Evolutionary conservation across 2,113 vertebrate genomes (phyloP).

Genomic region (Microcebus ravelobensis): DNA sequence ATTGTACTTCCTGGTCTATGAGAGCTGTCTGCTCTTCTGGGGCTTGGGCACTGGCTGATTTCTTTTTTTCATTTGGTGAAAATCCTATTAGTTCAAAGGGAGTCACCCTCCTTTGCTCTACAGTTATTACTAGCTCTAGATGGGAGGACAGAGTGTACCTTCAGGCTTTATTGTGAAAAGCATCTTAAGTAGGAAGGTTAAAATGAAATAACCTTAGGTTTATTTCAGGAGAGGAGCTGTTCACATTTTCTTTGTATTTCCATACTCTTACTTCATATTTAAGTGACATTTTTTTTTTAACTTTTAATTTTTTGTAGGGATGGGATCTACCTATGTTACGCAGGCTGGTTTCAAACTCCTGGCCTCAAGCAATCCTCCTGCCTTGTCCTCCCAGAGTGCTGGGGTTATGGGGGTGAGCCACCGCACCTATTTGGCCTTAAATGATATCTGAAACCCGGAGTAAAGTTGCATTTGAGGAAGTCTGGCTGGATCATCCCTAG

Average conservation of each 20-base stretch:
- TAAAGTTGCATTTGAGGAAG: not conserved
- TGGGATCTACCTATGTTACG: too few relatives aligned
- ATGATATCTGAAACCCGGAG: slow-evolving; percentile 36
- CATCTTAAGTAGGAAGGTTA: slow-evolving; percentile 32
- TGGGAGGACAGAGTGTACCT: slow-evolving; percentile 40
- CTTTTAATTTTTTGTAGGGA: too few relatives aligned
- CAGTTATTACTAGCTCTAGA: slow-evolving; percentile 50
- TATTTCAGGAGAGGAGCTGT: not conserved
- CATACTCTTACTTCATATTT: slow-evolving; percentile 31
- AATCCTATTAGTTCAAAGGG: slow-evolving; percentile 53
- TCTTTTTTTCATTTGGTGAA: slow-evolving; percentile 37
- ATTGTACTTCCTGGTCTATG: slow-evolving; percentile 47
- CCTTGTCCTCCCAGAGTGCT: too few relatives aligned
- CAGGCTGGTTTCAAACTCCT: too few relatives aligned
- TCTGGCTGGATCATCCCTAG: not conserved
- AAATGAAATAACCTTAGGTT: slow-evolving; percentile 40
- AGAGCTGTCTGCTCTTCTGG: slow-evolving; percentile 40
- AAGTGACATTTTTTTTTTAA: not conserved
- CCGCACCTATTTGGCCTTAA: not conserved
- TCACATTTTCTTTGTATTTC: slow-evolving; percentile 45
- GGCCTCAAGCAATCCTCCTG: too few relatives aligned
- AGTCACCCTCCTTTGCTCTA: slow-evolving; percentile 32
- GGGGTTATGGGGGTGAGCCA: too few relatives aligned
- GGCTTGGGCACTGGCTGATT: not conserved
- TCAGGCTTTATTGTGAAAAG: slow-evolving; percentile 39